phyloP scores from a whole-genome alignment of 1,140 invertebrate genomes.

The Centruroides vittatus region DNA sequence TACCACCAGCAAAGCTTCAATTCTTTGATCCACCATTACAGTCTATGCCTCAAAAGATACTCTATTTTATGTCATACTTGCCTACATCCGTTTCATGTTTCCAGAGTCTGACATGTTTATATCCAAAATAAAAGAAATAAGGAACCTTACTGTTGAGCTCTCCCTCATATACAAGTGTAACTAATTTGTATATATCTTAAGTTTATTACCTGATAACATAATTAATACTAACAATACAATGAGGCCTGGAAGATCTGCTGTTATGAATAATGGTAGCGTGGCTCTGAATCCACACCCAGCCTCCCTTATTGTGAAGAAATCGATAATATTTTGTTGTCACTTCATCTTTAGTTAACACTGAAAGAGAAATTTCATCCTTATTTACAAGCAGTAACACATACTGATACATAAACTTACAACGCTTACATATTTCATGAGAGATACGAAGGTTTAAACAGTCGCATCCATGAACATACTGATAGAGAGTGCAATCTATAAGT shows the following conservation, averaged over 20 bases:
- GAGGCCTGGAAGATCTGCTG: constrained; percentile 80
- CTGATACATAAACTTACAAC: not conserved
- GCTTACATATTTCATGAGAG: constrained; percentile 79
- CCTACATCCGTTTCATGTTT: no score
- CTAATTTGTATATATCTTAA: no score
- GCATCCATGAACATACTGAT: constrained; percentile 84
- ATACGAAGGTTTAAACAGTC: constrained; percentile 73
- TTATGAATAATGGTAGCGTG: constrained; percentile 96
- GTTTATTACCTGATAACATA: constrained; percentile 50
- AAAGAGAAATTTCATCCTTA: constrained; percentile 22
- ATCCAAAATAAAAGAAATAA: no score
- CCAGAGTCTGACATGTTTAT: no score
- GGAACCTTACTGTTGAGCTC: no score
- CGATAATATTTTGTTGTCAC: constrained; percentile 93
- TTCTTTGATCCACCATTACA: no score
- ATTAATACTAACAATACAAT: constrained; percentile 93
- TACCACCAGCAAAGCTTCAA: no score
- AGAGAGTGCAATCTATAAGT: constrained; percentile 89
- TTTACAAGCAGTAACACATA: no score
- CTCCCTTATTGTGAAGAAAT: constrained; percentile 83
- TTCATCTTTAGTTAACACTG: constrained; percentile 88
- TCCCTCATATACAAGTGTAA: no score
- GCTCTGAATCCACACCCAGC: constrained; percentile 97
- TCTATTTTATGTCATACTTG: no score
- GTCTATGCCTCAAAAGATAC: no score